Percentiles rank a stretch among this genome's conserved stretches.
These are phyloP conservation scores for Pseudorhiza aurosa DNA, from an alignment of 30 jellyfish, hydroid and myxozoan species.

Conservation along the genomic window DNA sequence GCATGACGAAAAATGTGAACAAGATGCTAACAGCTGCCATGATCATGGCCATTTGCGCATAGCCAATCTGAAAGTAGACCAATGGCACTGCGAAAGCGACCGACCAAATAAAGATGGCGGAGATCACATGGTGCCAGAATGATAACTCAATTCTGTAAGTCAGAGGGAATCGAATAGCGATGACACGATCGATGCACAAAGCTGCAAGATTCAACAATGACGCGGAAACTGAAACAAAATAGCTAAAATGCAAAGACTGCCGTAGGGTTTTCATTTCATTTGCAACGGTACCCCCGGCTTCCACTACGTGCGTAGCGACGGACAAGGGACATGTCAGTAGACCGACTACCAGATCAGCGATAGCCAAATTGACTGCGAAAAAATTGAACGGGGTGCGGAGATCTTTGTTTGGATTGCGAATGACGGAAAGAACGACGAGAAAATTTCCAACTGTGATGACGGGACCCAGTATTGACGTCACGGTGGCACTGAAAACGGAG, in stretches of 20 bases:
- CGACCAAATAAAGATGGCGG: conserved; percentile 25
- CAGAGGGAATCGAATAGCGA: conserved; percentile 42
- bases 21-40: conserved; percentile 39
- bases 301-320: conserved; percentile 21
- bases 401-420: conserved; percentile 36
- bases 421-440: conserved; percentile 33
- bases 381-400: conserved; percentile 53
- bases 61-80: conserved; percentile 38
- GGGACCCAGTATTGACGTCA: conserved; percentile 17
- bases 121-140: conserved; percentile 27
- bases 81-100: conserved; percentile 22
- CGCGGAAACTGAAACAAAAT: conserved; percentile 58
- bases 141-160: conserved; percentile 38
- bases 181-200: conserved; percentile 54
- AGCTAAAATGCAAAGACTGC: conserved; percentile 35
- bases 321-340: conserved; percentile 34
- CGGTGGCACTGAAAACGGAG: conserved; percentile 41
- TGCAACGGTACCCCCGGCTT: conserved; percentile 26
- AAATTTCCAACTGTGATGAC: conserved; percentile 33
- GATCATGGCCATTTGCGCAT: conserved; percentile 28
- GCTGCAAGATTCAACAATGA: conserved; percentile 60
- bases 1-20: conserved; percentile 34
- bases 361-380: conserved; percentile 31
- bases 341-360: conserved; percentile 59
- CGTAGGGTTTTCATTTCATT: conserved; percentile 32